Conservation (phyloP, 2,888 invertebrate genomes). For the Cataglyphis altisquamis region DNA sequence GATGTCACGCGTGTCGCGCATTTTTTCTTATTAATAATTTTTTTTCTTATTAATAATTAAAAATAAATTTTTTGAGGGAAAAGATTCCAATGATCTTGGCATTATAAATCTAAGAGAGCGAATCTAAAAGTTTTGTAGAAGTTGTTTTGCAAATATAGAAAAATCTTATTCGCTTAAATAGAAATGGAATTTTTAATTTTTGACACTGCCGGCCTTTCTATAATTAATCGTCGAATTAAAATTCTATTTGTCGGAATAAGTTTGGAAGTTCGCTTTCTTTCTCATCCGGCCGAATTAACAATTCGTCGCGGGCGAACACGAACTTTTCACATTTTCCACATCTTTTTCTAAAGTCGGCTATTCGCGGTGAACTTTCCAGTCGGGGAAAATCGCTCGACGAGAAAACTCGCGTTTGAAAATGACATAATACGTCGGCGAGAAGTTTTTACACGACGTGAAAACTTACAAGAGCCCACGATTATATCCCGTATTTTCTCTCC, state of each 20-base stretch:
- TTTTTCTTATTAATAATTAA: neutral
- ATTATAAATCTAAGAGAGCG: neutral
- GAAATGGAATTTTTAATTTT: conserved; percentile 23
- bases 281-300: conserved; percentile 24
- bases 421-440: conserved; percentile 31
- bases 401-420: conserved; percentile 35
- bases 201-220: neutral
- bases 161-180: neutral
- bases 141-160: neutral
- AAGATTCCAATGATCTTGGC: neutral
- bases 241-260: conserved; percentile 2
- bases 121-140: neutral
- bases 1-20: neutral
- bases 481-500: neutral
- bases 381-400: conserved; percentile 4
- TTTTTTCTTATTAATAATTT: neutral
- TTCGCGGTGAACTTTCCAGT: conserved; percentile 1
- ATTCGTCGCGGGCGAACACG: conserved; percentile 2
- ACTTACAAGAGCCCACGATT: conserved; percentile 9
- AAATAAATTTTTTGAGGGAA: neutral
- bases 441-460: conserved; percentile 15
- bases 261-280: conserved; percentile 15
- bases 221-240: conserved; percentile 13
- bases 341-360: neutral
- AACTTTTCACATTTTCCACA: conserved; percentile 39